Conservation (phyloP, 2,888 invertebrate species). For the Netelia melanura region DNA sequence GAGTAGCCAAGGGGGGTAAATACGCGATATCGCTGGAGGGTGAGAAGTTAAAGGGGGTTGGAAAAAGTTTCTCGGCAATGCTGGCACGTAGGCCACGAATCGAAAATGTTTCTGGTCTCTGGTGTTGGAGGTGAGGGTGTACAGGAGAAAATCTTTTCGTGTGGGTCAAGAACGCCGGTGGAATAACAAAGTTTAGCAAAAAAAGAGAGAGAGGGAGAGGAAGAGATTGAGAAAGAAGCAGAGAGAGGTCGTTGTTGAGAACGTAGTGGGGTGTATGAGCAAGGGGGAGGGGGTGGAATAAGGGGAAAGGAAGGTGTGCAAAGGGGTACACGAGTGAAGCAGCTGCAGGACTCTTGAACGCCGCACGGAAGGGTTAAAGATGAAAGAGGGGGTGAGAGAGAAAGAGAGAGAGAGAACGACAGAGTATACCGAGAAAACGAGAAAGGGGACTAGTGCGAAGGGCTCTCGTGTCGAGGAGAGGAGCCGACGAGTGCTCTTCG, state of each 20-base stretch:
- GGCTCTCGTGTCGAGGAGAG: slow-evolving; percentile 81
- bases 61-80: slow-evolving; percentile 14
- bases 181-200: slow-evolving; percentile 75
- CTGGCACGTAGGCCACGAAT: slow-evolving; percentile 42
- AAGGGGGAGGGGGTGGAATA: slow-evolving; percentile 49
- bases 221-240: slow-evolving; percentile 66
- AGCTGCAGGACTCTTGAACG: slow-evolving; percentile 60
- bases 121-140: slow-evolving; percentile 3
- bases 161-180: slow-evolving; percentile 62
- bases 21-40: neutral
- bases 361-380: slow-evolving; percentile 59
- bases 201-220: slow-evolving; percentile 64
- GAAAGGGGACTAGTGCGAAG: slow-evolving; percentile 75
- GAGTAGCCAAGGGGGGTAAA: slow-evolving; percentile 2
- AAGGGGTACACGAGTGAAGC: slow-evolving; percentile 34
- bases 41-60: neutral
- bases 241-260: slow-evolving; percentile 50
- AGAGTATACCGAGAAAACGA: slow-evolving; percentile 32
- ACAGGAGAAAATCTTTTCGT: slow-evolving; percentile 32
- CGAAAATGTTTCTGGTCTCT: slow-evolving; percentile 33
- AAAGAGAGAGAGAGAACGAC: slow-evolving; percentile 19
- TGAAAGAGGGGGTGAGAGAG: slow-evolving; percentile 47
- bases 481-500: slow-evolving; percentile 81
- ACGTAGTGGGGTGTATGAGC: slow-evolving; percentile 48
- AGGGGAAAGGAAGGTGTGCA: slow-evolving; percentile 29